Evolutionary conservation across 92 coral and sea anemone species (phyloP), one percentile per base, ranked within the genome.

Genomic region (Blastomussa wellsi): DNA sequence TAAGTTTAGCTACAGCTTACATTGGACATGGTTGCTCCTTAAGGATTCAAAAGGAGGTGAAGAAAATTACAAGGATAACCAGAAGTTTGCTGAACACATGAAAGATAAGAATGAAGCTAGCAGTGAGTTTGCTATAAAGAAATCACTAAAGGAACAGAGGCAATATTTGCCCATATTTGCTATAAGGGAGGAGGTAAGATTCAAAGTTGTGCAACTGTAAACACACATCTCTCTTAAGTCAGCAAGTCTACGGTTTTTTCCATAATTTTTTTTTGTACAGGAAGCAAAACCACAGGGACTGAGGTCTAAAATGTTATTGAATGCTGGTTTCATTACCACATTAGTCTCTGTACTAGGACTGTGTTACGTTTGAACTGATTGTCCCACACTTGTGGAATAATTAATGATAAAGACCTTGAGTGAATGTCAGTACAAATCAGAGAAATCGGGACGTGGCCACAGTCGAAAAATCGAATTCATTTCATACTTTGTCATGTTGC

Each of bases 1-100:
- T 22, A 51, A 5, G 68, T 28, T 62, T 62, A 26, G 11, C 24
- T 28, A 5, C 35, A 62, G 68, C 35, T 62, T 8, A 28, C 81
- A 42, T 0, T 36, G 47, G 28, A 29, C 73, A 65, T 29, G 32
- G 16, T 87, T 84, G 53, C n/a, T 51, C 36, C 69, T 59, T 72
- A 59, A 93, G 96, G 92, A 91, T 24, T 59, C 88, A 52, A 64
- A 77, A 59, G 94, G 76, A 70, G 91, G 64, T 66, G 89, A 79
- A 17, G 99, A 89, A 28, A 92, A 90, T 76, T 92, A 92, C 88
- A 94, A 92, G 72, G 92, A 92, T 60, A 86, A 90, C 75, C 99
- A 96, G 72, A 94, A 92, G 78, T 96, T 96, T 94, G 99, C 99
- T 32, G 94, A 94, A 38, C 99, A 96, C 86, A 96, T 96, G 99